A percentile compares a stretch with the other conserved stretches of the same genome.
phyloP scores from a whole-genome alignment of 2,797 vertebrate genomes.

The Gambelia wislizenii region DNA sequence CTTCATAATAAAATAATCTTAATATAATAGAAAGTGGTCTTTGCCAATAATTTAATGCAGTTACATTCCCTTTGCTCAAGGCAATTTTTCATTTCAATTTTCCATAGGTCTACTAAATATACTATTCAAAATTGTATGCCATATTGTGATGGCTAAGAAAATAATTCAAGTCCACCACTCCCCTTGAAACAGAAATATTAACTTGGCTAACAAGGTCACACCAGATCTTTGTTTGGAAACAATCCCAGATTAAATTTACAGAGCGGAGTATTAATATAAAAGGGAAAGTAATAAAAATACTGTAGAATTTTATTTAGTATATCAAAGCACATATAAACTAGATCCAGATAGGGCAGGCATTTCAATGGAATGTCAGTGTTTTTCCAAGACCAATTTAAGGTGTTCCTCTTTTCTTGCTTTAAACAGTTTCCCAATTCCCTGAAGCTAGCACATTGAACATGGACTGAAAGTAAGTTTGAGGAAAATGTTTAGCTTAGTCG shows the following conservation, averaged over 20 bases:
- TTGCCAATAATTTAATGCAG: constrained; percentile 38
- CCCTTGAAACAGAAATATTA: constrained; percentile 56
- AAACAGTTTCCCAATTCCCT: no score
- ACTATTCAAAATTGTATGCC: constrained; percentile 51
- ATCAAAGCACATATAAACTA: no score
- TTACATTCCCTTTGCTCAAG: constrained; percentile 41
- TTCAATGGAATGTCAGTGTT: neutral
- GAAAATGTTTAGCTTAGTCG: no score
- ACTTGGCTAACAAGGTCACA: constrained; percentile 51
- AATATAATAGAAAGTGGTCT: constrained; percentile 49
- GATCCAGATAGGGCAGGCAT: neutral
- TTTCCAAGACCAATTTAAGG: neutral
- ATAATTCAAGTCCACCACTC: constrained; percentile 46
- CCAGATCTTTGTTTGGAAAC: constrained; percentile 19
- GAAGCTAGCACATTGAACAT: no score
- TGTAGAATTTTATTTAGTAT: neutral
- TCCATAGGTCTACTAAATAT: constrained; percentile 53
- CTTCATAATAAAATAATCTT: constrained; percentile 45
- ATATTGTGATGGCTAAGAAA: constrained; percentile 51
- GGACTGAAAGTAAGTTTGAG: no score
- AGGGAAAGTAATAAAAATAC: constrained; percentile 32
- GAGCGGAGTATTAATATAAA: constrained; percentile 20
- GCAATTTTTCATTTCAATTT: constrained; percentile 61
- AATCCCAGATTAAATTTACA: constrained; percentile 40
- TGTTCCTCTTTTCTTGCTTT: neutral